These are phyloP conservation scores for Anagyrus pseudococci DNA, from an alignment of 2,888 invertebrate species.

Conservation along the genomic window DNA sequence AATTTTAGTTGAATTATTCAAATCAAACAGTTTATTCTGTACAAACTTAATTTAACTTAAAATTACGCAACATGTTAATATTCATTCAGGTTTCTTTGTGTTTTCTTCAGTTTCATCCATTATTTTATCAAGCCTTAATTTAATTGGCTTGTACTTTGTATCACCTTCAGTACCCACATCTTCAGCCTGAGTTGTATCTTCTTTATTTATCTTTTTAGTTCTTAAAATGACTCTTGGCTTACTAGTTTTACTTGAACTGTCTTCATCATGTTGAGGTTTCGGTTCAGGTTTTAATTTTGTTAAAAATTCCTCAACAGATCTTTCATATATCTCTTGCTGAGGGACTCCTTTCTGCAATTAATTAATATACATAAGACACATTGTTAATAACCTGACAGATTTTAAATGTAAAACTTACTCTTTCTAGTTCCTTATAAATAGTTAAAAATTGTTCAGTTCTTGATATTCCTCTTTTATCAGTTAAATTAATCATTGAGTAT, in stretches of 20 bases:
- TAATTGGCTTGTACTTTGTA: conserved; percentile 19
- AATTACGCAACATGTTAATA: conserved; percentile 1
- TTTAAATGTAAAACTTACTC: conserved; percentile 44
- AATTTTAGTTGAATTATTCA: not conserved
- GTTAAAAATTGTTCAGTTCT: conserved; percentile 69
- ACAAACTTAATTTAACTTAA: conserved; percentile 15
- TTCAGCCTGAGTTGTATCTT: not conserved
- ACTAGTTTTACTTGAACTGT: not conserved
- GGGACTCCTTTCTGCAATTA: conserved; percentile 38
- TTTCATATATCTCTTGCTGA: conserved; percentile 41
- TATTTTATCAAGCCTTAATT: conserved; percentile 22
- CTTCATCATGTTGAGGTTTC: not conserved
- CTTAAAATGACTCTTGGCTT: not conserved
- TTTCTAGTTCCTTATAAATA: conserved; percentile 68
- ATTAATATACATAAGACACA: not conserved
- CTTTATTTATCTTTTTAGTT: not conserved
- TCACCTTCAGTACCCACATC: conserved; percentile 2
- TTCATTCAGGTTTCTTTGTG: conserved; percentile 9
- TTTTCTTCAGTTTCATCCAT: not conserved
- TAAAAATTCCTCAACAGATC: conserved; percentile 40
- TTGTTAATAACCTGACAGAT: not conserved
- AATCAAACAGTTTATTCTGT: conserved; percentile 15
- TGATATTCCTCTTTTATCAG: conserved; percentile 66
- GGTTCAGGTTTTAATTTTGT: conserved; percentile 6
- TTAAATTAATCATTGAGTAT: conserved; percentile 66